phyloP scores from a whole-genome alignment of 2,113 vertebrate genomes.

The Panthera leo region DNA sequence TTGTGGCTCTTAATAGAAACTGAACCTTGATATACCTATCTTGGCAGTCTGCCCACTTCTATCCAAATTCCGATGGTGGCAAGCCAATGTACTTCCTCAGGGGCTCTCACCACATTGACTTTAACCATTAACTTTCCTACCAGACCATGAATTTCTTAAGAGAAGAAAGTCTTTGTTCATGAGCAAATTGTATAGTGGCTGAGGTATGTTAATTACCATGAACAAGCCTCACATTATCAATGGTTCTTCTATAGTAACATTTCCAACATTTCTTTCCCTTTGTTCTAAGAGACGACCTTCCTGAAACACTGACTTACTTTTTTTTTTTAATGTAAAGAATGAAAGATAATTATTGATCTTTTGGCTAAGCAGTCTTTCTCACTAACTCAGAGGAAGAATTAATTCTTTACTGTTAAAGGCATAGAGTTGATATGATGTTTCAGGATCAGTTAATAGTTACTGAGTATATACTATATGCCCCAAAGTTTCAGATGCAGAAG shows the following conservation, averaged over 20 bases:
- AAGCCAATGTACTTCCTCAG: background rate
- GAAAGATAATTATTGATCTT: background rate
- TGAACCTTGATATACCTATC: background rate
- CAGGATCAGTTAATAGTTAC: background rate
- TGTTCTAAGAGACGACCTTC: background rate
- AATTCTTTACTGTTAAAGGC: background rate
- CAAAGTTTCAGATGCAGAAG: background rate
- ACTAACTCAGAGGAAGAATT: background rate
- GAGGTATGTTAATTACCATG: background rate
- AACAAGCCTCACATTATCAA: background rate
- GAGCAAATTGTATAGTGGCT: background rate
- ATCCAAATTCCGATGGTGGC: background rate
- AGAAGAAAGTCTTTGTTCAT: background rate
- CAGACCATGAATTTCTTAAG: background rate
- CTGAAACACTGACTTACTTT: background rate
- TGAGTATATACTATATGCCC: background rate
- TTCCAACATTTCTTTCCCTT: background rate
- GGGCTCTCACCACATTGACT: background rate
- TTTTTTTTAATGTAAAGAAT: background rate
- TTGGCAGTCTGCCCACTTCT: background rate
- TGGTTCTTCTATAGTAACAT: background rate
- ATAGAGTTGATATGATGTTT: background rate
- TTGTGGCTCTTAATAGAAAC: background rate
- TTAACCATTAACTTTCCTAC: background rate
- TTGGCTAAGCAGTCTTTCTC: background rate